Base-by-base conservation (phyloP, 53 echinoderm and acorn worm genomes). In the Paracentrotus lividus region DNA sequence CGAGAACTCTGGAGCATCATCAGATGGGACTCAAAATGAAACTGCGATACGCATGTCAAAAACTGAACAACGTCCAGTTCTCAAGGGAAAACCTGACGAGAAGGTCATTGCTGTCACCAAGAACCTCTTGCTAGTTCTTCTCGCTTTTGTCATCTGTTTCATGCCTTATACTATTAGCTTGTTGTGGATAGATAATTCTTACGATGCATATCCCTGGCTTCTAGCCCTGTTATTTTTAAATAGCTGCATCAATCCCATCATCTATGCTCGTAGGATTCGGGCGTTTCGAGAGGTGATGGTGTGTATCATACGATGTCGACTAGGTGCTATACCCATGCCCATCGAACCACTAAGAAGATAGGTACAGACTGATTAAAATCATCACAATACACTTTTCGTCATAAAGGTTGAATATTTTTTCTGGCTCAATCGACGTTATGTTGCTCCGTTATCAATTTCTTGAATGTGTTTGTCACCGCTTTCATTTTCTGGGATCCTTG, bases 61-160 rank as follows among this genome's bases (percentile, higher is more conserved):
- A n/a, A n/a, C n/a, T n/a, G n/a, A n/a, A n/a, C n/a, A n/a, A n/a
- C n/a, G n/a, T n/a, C n/a, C n/a, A n/a, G n/a, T n/a, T n/a, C n/a
- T n/a, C n/a, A n/a, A n/a, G n/a, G n/a, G n/a, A n/a, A n/a, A n/a
- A n/a, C n/a, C n/a, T n/a, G n/a, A n/a, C n/a, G n/a, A n/a, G n/a
- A n/a, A n/a, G n/a, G n/a, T n/a, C n/a, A n/a, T n/a, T n/a, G 65
- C 65, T 29, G 65, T 78, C 45, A 78, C 81, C 81, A 78, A 78
- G n/a, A 78, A 45, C n/a, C 47, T 78, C 24, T 47, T 78, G 45
- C 2, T 78, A 12, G 26, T 78, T n/a, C 81, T 78, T 1, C n/a
- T 34, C 13, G 47, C 47, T n/a, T 81, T 81, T 10, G 18, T 47
- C 45, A 81, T 81, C 47, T 81, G 81, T 27, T 81, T 81, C 81